phyloP scores from a whole-genome alignment of 1,140 invertebrate genomes.

The Aphis gossypii region DNA sequence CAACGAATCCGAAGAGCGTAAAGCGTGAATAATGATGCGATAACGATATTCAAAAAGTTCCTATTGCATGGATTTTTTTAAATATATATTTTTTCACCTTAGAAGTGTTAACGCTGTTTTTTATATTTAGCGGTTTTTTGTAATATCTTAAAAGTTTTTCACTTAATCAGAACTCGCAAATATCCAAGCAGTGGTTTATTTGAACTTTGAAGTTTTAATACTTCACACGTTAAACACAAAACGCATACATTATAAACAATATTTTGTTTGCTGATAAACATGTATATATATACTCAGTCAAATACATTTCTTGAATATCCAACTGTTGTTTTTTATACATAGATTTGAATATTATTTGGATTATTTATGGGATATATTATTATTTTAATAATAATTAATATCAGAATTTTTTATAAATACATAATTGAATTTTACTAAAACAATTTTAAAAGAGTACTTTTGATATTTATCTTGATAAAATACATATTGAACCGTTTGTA shows the following conservation, averaged over 20 bases:
- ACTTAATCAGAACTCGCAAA: conserved; percentile 43
- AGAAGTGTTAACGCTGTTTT: conserved; percentile 52
- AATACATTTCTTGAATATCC: not conserved
- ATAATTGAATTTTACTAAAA: too few relatives aligned
- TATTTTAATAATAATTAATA: not conserved
- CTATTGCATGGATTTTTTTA: conserved; percentile 5
- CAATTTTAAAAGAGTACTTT: not conserved
- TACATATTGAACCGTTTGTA: not conserved
- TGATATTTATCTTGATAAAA: not conserved
- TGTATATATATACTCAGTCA: not conserved
- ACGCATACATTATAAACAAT: not conserved
- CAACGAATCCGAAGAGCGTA: conserved; percentile 55
- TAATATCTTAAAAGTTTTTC: conserved; percentile 51
- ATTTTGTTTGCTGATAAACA: not conserved
- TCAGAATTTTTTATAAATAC: too few relatives aligned
- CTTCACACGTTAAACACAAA: not conserved
- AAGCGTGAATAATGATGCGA: conserved; percentile 52
- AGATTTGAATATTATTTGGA: not conserved
- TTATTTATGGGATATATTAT: not conserved
- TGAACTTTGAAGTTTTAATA: conserved; percentile 26
- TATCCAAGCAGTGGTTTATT: conserved; percentile 36
- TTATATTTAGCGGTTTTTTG: conserved; percentile 39
- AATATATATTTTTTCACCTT: conserved; percentile 44
- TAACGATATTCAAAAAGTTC: conserved; percentile 55
- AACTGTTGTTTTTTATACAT: not conserved